Evolutionary conservation across 2,113 vertebrate genomes (phyloP).

Genomic region (Rhagologus leucostigma): DNA sequence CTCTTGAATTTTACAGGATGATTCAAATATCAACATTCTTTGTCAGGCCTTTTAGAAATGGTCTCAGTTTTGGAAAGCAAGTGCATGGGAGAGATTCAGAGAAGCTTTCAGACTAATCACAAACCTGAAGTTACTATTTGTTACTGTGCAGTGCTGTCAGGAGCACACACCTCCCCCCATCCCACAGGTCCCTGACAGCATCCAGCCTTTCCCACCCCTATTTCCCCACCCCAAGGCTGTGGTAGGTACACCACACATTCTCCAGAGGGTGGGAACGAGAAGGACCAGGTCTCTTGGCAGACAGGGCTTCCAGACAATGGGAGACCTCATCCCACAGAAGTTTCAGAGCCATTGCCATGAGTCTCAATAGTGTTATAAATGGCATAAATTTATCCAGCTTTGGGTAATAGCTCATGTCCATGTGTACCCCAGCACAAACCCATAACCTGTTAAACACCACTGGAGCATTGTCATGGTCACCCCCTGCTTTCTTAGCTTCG

Average conservation of each 20-base stretch:
- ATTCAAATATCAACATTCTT: not conserved
- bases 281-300: not conserved
- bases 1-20: not conserved
- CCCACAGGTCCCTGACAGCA: fast-evolving
- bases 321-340: not conserved
- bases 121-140: not conserved
- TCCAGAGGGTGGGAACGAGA: not conserved
- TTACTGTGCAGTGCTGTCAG: not conserved
- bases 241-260: not conserved
- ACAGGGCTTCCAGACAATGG: not conserved
- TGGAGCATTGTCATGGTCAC: not conserved
- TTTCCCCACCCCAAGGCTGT: not conserved
- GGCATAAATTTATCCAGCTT: not conserved
- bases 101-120: not conserved
- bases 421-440: not conserved
- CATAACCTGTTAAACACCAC: not conserved
- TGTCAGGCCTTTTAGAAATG: not conserved
- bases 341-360: not conserved
- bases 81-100: not conserved
- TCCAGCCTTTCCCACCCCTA: not conserved
- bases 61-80: not conserved
- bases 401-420: fast-evolving
- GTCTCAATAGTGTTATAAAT: not conserved
- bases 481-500: not conserved
- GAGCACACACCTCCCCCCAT: not conserved